phyloP scores from a whole-genome alignment of 2,888 invertebrate species.

The Nasonovia ribisnigri region DNA sequence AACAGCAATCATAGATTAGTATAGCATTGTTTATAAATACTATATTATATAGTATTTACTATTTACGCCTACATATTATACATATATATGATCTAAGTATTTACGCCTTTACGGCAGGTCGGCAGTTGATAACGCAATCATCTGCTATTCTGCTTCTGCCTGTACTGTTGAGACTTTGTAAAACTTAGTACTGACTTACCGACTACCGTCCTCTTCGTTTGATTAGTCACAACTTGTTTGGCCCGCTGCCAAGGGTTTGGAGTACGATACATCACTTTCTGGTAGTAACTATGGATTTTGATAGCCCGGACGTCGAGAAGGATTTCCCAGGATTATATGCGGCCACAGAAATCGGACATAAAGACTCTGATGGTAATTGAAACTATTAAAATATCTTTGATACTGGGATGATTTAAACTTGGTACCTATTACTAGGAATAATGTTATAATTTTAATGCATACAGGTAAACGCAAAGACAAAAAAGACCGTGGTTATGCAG shows the following conservation, averaged over 20 bases:
- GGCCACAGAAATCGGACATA: constrained; percentile 78
- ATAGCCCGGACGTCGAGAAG: constrained; percentile 90
- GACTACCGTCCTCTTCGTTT: background rate
- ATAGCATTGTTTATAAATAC: background rate
- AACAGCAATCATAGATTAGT: background rate
- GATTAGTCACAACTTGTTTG: background rate
- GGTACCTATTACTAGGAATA: background rate
- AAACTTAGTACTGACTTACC: background rate
- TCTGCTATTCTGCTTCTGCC: background rate
- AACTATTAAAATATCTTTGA: background rate
- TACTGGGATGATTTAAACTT: background rate
- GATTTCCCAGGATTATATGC: constrained; percentile 91
- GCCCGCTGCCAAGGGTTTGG: background rate
- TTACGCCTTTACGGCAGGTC: background rate
- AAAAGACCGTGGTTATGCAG: constrained; percentile 91
- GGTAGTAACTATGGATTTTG: constrained; percentile 78
- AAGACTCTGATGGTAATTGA: constrained; percentile 82
- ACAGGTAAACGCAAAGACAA: constrained; percentile 85
- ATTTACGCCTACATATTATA: no score
- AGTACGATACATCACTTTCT: background rate
- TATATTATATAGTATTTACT: no score
- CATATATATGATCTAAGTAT: no score
- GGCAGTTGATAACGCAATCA: background rate
- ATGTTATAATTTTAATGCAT: background rate
- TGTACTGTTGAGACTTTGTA: background rate